Base-by-base conservation (phyloP, 2,888 invertebrate species). In the Dynastes hyllus region DNA sequence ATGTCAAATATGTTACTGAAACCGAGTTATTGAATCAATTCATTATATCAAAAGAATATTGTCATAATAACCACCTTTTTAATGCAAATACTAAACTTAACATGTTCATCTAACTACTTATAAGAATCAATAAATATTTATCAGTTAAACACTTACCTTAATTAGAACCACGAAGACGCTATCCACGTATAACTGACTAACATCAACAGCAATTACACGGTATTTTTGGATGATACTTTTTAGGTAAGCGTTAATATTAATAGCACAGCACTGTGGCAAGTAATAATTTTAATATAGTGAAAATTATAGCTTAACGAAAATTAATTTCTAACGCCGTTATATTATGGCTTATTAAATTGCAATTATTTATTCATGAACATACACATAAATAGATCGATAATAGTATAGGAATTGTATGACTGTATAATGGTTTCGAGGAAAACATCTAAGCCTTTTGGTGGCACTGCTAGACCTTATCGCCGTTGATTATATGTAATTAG, bases 251-350 rank as follows among this genome's bases (percentile, higher is more conserved):
- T 29, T 11, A 29, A 37, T 63, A 63, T 63, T 32, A 32, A 63
- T n/a, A 63, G 27, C 27, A 5, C 0, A 32, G 5, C 13, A 6
- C 2, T 32, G 29, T 32, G 11, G 29, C 51, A 69, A 69, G 51
- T 51, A 11, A 51, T 69, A 69, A 69, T 69, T 69, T 69, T 69
- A 29, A 51, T 51, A 51, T 69, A 51, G 27, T 51, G 51, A 69
- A 69, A 51, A 69, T 69, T 69, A 69, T 51, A 69, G 51, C 51
- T 53, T 32, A 29, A 53, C 32, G 51, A 51, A 69, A 69, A 69
- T 69, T 69, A 69, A 69, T 69, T 69, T 40, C 16, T 11, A 51
- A 51, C 51, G n/a, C 29, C 51, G 29, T 27, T 69, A 51, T 29
- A 63, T 37, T 29, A 5, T 69, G 16, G 27, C 69, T 69, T 51